phyloP scores from a whole-genome alignment of 2,888 invertebrate genomes.

The Clepsis dumicolana region DNA sequence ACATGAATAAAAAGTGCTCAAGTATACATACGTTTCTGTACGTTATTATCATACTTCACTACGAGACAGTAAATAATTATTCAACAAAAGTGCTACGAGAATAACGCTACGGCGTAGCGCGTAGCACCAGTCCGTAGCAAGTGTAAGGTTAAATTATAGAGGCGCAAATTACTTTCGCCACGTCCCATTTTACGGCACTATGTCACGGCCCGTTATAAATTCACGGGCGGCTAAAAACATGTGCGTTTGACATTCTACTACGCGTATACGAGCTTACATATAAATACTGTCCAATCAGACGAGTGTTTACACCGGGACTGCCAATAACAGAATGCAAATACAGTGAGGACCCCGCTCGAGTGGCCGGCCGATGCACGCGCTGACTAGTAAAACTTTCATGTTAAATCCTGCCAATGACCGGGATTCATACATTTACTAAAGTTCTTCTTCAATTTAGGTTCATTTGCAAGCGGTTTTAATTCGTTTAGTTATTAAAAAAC shows the following conservation, averaged over 20 bases:
- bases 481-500: neutral
- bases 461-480: neutral
- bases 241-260: conserved; percentile 42
- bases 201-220: conserved; percentile 41
- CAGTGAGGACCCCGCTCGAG: conserved; percentile 57
- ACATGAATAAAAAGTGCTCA: neutral
- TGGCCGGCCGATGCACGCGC: conserved; percentile 17
- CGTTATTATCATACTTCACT: neutral
- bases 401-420: conserved; percentile 21
- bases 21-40: neutral
- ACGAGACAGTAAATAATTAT: neutral
- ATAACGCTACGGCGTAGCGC: conserved; percentile 36
- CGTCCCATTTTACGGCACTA: conserved; percentile 40
- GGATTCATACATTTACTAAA: conserved; percentile 13
- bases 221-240: conserved; percentile 40
- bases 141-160: conserved; percentile 41
- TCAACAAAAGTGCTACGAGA: conserved; percentile 22
- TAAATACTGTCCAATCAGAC: conserved; percentile 72
- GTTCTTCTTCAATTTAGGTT: neutral
- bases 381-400: conserved; percentile 39
- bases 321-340: conserved; percentile 84
- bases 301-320: conserved; percentile 75
- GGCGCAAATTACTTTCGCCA: conserved; percentile 41
- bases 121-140: conserved; percentile 38
- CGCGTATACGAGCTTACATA: conserved; percentile 46